phyloP scores from a whole-genome alignment of 1,140 invertebrate species.

The Calliphora vicina region DNA sequence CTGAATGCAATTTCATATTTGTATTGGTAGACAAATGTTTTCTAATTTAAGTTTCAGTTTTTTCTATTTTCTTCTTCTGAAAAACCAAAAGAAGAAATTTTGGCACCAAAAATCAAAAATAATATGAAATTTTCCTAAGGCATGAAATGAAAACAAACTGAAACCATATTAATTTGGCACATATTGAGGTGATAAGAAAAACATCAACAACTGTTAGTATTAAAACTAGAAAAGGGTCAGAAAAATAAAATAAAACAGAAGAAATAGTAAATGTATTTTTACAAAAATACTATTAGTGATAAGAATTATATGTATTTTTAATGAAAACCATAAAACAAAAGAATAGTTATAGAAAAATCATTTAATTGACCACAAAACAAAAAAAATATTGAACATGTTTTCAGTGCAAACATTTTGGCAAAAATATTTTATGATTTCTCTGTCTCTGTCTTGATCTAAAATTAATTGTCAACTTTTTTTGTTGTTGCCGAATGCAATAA shows the following conservation, averaged over 20 bases:
- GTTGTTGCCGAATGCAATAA: too few species aligned
- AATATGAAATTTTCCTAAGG: background rate
- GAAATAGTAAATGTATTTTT: background rate
- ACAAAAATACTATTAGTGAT: background rate
- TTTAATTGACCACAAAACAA: background rate
- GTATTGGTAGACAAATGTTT: background rate
- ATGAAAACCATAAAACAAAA: background rate
- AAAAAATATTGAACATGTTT: background rate
- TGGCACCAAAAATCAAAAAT: background rate
- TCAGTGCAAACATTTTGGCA: background rate
- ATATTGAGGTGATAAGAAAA: conserved; percentile 13
- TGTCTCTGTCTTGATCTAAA: too few species aligned
- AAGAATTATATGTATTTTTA: background rate
- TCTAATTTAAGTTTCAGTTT: background rate
- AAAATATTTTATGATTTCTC: background rate
- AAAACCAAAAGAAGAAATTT: background rate
- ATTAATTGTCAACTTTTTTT: too few species aligned
- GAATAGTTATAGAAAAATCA: background rate
- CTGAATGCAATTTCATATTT: conserved; percentile 7
- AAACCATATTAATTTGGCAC: conserved; percentile 13
- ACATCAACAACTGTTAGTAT: background rate
- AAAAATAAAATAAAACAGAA: background rate
- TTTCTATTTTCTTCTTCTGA: too few species aligned
- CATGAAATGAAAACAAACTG: background rate
- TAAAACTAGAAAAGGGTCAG: too few species aligned